Conservation (phyloP, 2,113 vertebrate species). For the Heterotilapia buettikoferi region DNA sequence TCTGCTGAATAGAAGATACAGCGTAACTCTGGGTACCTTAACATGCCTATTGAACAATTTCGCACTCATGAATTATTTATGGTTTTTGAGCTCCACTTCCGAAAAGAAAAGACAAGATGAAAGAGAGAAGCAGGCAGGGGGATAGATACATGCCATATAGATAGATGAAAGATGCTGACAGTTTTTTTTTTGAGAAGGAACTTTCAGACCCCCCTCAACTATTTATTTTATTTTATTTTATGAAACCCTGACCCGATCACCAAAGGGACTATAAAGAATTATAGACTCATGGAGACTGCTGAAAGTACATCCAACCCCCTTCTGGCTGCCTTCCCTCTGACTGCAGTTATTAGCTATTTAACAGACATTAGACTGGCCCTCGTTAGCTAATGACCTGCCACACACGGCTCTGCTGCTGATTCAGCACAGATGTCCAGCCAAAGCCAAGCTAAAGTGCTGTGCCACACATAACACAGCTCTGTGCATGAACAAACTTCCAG, state of each 20-base stretch:
- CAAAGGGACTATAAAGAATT: neutral
- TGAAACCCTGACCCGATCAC: neutral
- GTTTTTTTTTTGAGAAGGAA: neutral
- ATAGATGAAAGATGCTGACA: neutral
- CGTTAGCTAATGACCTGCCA: constrained; percentile 45
- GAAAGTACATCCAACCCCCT: neutral
- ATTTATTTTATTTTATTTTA: neutral
- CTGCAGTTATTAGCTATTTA: constrained; percentile 43
- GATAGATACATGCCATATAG: neutral
- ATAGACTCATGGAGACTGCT: neutral
- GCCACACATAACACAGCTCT: neutral
- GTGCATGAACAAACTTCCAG: neutral
- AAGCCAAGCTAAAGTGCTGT: neutral
- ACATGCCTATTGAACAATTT: neutral
- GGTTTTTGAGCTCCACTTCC: neutral
- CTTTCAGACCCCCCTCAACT: neutral
- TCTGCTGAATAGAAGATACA: neutral
- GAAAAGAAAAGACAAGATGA: neutral
- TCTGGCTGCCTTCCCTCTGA: constrained; percentile 7
- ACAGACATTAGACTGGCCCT: constrained; percentile 32
- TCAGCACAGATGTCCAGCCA: constrained; percentile 23
- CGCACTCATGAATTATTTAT: neutral
- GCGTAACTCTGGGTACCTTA: neutral
- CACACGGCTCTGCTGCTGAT: constrained; percentile 15
- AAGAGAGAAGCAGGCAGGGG: neutral